Evolutionary conservation across 2,797 vertebrate genomes (phyloP).

Genomic region (Nothura maculosa): DNA sequence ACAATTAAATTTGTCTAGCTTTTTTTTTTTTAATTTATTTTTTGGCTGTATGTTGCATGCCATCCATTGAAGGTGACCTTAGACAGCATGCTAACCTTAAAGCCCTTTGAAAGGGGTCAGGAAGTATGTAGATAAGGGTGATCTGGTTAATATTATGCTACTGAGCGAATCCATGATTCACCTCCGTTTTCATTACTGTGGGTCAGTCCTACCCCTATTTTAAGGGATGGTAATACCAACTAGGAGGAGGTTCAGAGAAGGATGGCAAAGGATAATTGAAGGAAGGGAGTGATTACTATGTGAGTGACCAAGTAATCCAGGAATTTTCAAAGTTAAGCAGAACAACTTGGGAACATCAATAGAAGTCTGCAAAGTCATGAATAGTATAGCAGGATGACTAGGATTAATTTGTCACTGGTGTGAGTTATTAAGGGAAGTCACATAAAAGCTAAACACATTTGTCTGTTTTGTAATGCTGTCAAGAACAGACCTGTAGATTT

Average conservation of each 20-base stretch:
- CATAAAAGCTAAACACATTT: background rate
- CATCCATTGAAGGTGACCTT: background rate
- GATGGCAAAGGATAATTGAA: background rate
- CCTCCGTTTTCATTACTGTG: background rate
- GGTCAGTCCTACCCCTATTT: background rate
- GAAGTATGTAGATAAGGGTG: background rate
- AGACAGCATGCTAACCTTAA: background rate
- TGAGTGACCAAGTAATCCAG: background rate
- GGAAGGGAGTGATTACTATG: background rate
- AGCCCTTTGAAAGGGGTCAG: background rate
- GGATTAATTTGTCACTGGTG: background rate
- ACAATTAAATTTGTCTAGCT: too few relatives aligned
- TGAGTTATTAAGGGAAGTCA: background rate
- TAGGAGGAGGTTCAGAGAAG: background rate
- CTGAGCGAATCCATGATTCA: background rate
- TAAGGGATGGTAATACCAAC: background rate
- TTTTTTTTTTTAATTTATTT: background rate
- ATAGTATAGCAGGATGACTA: background rate
- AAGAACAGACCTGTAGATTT: background rate
- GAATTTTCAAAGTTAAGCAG: background rate
- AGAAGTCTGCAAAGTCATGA: background rate
- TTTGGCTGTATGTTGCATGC: background rate
- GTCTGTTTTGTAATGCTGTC: background rate
- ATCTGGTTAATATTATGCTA: background rate
- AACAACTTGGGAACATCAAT: background rate